phyloP scores from a whole-genome alignment of 2,888 invertebrate genomes.

The Coremacera marginata region DNA sequence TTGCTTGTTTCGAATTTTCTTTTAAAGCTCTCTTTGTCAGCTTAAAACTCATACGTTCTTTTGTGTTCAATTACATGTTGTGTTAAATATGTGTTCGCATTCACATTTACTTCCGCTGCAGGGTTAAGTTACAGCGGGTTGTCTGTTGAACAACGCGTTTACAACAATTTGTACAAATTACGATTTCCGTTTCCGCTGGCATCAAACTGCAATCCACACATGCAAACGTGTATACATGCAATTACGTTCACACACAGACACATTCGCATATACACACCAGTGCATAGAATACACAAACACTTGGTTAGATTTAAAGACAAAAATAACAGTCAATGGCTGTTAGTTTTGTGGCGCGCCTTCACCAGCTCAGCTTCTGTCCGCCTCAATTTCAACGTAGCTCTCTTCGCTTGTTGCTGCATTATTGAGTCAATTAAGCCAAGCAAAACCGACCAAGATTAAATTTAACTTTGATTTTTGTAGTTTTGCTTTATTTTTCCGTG shows the following conservation, averaged over 20 bases:
- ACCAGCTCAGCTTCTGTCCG: background rate
- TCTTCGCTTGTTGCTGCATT: slow-evolving; percentile 2
- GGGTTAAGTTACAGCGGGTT: background rate
- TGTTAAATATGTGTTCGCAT: too few species aligned
- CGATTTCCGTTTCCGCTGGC: background rate
- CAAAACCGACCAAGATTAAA: slow-evolving; percentile 10
- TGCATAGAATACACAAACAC: background rate
- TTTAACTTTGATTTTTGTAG: background rate
- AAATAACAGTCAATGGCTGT: background rate
- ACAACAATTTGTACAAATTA: background rate
- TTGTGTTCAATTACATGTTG: too few species aligned
- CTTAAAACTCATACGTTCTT: too few species aligned
- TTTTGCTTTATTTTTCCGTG: background rate
- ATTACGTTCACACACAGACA: background rate
- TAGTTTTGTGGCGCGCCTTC: background rate
- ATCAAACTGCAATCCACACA: background rate
- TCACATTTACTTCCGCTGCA: too few species aligned
- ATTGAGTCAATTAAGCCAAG: slow-evolving; percentile 25
- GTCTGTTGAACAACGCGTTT: background rate
- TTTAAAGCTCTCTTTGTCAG: too few species aligned
- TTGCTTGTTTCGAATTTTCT: too few species aligned
- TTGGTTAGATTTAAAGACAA: background rate
- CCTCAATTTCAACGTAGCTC: background rate
- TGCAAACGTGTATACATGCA: background rate
- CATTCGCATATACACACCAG: background rate